Conservation (phyloP, 2,113 vertebrate genomes). For the Megaceryle maxima region DNA sequence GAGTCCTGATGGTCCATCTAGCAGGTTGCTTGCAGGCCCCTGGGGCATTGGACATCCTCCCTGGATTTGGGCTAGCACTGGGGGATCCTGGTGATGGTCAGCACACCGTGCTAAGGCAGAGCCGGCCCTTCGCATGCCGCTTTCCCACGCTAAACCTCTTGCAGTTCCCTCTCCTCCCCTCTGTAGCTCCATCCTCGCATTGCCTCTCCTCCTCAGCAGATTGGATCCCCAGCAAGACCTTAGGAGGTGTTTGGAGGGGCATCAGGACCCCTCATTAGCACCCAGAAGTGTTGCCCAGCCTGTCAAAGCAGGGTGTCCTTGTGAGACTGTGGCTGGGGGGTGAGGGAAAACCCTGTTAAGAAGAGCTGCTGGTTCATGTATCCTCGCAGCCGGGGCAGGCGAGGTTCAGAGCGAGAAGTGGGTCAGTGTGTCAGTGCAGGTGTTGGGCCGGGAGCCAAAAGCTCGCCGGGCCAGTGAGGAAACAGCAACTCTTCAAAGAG, state of each 20-base stretch:
- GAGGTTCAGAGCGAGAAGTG: neutral
- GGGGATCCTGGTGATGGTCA: accelerated
- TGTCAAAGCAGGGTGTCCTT: neutral
- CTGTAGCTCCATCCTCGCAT: neutral
- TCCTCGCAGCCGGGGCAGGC: neutral
- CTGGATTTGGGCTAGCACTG: accelerated
- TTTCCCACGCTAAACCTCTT: neutral
- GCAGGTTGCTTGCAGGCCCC: neutral
- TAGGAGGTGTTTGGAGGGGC: neutral
- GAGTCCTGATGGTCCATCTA: neutral
- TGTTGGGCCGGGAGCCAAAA: constrained; percentile 45
- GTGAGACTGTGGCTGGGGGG: neutral
- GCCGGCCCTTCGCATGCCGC: accelerated
- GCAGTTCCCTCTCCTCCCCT: neutral
- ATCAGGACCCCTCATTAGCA: neutral
- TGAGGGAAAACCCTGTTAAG: neutral
- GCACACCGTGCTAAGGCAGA: neutral
- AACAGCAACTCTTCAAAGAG: neutral
- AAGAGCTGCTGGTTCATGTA: neutral
- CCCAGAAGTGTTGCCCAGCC: neutral
- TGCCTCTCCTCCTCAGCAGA: neutral
- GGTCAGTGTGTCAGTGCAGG: constrained; percentile 71
- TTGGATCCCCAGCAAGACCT: neutral
- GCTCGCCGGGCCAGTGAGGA: neutral
- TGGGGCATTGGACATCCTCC: accelerated